A percentile compares a stretch with the other conserved stretches of the same genome.
These are phyloP conservation scores for Ricordea florida DNA, from an alignment of 92 coral and sea anemone genomes.

Conservation along the genomic window DNA sequence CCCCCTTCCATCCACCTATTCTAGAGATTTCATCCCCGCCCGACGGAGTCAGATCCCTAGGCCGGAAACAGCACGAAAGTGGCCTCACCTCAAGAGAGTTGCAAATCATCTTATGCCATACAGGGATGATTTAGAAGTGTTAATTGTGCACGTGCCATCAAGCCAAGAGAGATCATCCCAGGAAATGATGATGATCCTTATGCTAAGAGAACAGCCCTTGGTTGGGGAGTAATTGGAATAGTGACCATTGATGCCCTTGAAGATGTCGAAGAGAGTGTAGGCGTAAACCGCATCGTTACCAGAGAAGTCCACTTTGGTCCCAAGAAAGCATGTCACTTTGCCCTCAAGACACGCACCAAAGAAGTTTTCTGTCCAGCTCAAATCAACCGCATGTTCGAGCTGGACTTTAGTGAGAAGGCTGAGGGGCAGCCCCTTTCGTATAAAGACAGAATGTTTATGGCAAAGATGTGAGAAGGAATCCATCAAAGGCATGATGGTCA, in stretches of 20 bases:
- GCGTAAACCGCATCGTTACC: constrained; percentile 22
- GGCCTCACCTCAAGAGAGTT: constrained; percentile 51
- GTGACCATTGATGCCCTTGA: constrained; percentile 4
- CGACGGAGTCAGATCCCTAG: constrained; percentile 57
- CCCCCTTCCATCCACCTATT: constrained; percentile 40
- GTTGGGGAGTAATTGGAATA: constrained; percentile 56
- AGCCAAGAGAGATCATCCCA: constrained; percentile 55
- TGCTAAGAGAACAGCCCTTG: constrained; percentile 45
- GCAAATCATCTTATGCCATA: constrained; percentile 27
- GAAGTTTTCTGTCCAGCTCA: constrained; percentile 32
- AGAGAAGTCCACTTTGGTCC: constrained; percentile 2
- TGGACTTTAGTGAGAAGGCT: constrained; percentile 5
- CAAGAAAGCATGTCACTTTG: constrained; percentile 19
- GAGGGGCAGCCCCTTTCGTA: neutral
- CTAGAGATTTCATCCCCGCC: constrained; percentile 42
- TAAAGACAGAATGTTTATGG: constrained; percentile 19
- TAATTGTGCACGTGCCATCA: constrained; percentile 54
- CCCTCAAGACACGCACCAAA: constrained; percentile 24
- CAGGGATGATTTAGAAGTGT: constrained; percentile 15
- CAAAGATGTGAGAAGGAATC: constrained; percentile 4
- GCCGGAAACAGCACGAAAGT: constrained; percentile 55
- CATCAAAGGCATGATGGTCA: constrained; percentile 7
- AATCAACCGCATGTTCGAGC: constrained; percentile 39
- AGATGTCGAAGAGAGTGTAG: constrained; percentile 1
- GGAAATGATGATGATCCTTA: constrained; percentile 64